phyloP scores from a whole-genome alignment of 2,888 invertebrate species.

The Pachymerium ferrugineum region DNA sequence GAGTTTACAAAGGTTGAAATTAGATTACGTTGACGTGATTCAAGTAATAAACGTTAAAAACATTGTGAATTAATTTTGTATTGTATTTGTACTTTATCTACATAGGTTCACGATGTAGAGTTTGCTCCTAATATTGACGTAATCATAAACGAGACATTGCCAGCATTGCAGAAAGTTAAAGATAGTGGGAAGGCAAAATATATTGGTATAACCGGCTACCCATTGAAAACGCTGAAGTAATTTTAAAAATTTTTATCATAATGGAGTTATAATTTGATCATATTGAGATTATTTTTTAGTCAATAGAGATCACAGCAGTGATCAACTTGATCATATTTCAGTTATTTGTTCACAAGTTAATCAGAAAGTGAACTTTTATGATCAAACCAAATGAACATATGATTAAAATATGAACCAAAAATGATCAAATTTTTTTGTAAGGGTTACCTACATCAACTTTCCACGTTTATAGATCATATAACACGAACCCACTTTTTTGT shows the following conservation, averaged over 20 bases:
- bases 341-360: no score
- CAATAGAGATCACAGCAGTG: no score
- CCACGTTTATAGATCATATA: not conserved
- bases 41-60: constrained; percentile 59
- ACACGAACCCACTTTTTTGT: constrained; percentile 32
- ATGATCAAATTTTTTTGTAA: not conserved
- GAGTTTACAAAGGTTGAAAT: constrained; percentile 64
- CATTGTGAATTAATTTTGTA: constrained; percentile 20
- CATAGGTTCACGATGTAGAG: constrained; percentile 85
- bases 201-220: constrained; percentile 80
- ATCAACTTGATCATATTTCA: no score
- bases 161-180: constrained; percentile 68
- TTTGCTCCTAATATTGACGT: constrained; percentile 70
- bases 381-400: not conserved
- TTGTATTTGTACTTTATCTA: constrained; percentile 30
- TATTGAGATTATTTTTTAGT: no score
- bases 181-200: constrained; percentile 61
- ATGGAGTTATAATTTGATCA: no score
- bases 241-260: not conserved
- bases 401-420: not conserved
- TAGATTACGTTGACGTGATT: constrained; percentile 81
- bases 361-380: not conserved
- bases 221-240: constrained; percentile 67
- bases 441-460: not conserved
- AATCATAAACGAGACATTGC: constrained; percentile 78